Percentiles rank a stretch among this genome's conserved stretches.
These are phyloP conservation scores for Hydrotaea cyrtoneurina DNA, from an alignment of 2,888 invertebrate genomes.

Conservation along the genomic window DNA sequence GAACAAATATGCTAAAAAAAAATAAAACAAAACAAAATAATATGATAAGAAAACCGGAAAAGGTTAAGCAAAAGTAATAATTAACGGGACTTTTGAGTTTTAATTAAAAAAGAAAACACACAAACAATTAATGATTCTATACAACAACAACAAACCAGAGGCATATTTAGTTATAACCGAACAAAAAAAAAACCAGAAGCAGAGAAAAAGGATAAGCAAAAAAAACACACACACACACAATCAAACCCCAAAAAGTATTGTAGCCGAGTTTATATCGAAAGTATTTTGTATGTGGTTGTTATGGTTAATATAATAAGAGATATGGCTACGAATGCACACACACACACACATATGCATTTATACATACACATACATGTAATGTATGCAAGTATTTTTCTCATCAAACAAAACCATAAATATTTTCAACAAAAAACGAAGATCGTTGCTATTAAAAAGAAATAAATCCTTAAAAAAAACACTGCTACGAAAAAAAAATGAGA, in stretches of 20 bases:
- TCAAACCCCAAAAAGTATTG: neutral
- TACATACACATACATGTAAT: neutral
- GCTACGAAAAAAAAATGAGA: neutral
- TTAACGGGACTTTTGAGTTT: conserved; percentile 31
- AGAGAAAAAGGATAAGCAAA: neutral
- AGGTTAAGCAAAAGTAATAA: neutral
- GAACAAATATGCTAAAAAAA: conserved; percentile 29
- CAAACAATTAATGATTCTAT: neutral
- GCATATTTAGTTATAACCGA: neutral
- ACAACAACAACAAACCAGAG: conserved; percentile 10
- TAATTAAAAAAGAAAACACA: conserved; percentile 19
- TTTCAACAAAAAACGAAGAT: conserved; percentile 22
- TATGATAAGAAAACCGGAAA: too few relatives aligned
- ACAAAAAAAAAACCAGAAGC: neutral
- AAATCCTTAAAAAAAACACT: neutral
- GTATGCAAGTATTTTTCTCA: neutral
- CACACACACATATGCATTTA: neutral
- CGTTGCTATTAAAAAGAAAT: neutral
- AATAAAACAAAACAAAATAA: too few relatives aligned
- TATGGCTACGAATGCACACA: too few relatives aligned
- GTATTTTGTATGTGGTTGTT: neutral
- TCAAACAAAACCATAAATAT: neutral
- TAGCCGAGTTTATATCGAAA: neutral
- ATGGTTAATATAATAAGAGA: neutral
- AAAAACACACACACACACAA: too few relatives aligned